Percentiles rank a stretch among this genome's conserved stretches.
These are phyloP conservation scores for Rhinopithecus roxellana DNA, from an alignment of 2,113 vertebrate species.

Conservation along the genomic window DNA sequence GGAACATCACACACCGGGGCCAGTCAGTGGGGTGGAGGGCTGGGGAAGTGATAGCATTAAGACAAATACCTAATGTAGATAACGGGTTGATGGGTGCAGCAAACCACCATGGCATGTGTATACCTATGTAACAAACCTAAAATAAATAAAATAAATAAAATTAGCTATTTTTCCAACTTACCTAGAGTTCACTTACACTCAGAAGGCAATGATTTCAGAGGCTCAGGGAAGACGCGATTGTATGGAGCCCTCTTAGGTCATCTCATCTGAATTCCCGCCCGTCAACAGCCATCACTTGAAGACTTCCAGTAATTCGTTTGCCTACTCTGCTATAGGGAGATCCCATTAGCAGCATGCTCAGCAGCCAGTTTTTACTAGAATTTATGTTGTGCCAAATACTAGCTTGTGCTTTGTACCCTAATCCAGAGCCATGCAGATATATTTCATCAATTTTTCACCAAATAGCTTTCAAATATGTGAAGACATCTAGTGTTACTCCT, in stretches of 20 bases:
- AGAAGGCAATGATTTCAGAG: not conserved
- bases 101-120: too few relatives aligned
- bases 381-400: not conserved
- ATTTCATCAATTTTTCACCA: not conserved
- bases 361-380: not conserved
- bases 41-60: too few relatives aligned
- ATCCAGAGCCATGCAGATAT: not conserved
- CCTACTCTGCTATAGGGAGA: not conserved
- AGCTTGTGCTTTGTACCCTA: not conserved
- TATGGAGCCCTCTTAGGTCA: not conserved
- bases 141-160: too few relatives aligned
- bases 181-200: not conserved
- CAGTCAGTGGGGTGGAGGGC: rapidly evolving
- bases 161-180: not conserved
- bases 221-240: not conserved
- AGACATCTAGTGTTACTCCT: not conserved
- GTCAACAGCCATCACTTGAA: not conserved
- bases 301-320: not conserved
- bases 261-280: not conserved
- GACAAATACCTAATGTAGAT: too few relatives aligned
- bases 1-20: too few relatives aligned
- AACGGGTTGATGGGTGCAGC: too few relatives aligned
- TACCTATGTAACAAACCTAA: too few relatives aligned
- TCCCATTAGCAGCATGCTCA: not conserved
- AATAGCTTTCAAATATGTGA: not conserved